Evolutionary conservation across 2,888 invertebrate species (phyloP).

Genomic region (Acrocera orbiculus): DNA sequence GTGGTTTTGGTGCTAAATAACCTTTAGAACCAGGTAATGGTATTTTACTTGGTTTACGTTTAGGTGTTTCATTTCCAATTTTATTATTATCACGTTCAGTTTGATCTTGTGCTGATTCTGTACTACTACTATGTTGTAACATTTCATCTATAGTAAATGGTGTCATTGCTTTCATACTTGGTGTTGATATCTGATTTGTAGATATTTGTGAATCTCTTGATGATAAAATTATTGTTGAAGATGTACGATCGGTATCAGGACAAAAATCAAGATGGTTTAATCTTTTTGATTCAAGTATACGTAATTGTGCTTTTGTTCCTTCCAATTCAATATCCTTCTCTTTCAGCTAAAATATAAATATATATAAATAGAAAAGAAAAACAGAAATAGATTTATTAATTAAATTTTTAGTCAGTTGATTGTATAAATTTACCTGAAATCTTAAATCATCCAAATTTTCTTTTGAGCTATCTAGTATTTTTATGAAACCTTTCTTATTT

Average conservation of each 20-base stretch:
- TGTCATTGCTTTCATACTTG: constrained; percentile 41
- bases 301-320: constrained; percentile 58
- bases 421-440: constrained; percentile 42
- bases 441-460: constrained; percentile 68
- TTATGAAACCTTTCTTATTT: constrained; percentile 44
- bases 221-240: constrained; percentile 28
- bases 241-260: constrained; percentile 22
- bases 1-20: constrained; percentile 45
- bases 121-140: constrained; percentile 39
- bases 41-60: constrained; percentile 49
- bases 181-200: constrained; percentile 31
- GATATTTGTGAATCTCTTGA: constrained; percentile 19
- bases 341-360: constrained; percentile 48
- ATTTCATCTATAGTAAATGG: constrained; percentile 36
- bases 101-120: constrained; percentile 45
- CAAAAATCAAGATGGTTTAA: constrained; percentile 16
- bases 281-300: constrained; percentile 45
- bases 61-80: constrained; percentile 14
- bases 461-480: constrained; percentile 51
- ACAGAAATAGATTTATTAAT: not conserved
- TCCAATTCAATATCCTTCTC: constrained; percentile 69
- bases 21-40: constrained; percentile 43
- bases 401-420: not conserved
- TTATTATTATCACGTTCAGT: constrained; percentile 24
- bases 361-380: not conserved